phyloP scores from a whole-genome alignment of 2,797 vertebrate species.

The Cynopterus sphinx region DNA sequence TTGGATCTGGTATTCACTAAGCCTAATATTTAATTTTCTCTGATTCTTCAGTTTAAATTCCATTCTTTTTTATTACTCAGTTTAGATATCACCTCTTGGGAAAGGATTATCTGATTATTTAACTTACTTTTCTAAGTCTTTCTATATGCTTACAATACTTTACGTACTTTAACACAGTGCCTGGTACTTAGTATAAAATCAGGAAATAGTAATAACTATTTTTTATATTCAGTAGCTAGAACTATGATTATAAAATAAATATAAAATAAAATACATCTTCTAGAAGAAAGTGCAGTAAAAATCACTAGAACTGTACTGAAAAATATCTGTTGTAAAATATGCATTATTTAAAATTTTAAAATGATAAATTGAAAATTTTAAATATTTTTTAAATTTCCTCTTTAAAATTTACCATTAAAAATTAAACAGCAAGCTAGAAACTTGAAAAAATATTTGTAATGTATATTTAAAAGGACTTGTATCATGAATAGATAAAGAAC shows the following conservation, averaged over 20 bases:
- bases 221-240: background rate
- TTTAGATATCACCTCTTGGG: background rate
- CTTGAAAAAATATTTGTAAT: background rate
- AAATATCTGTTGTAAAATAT: background rate
- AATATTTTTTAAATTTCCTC: background rate
- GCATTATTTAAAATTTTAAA: background rate
- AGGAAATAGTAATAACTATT: background rate
- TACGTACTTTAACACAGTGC: background rate
- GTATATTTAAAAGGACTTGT: background rate
- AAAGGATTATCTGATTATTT: background rate
- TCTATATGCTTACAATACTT: background rate
- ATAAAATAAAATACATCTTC: background rate
- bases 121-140: background rate
- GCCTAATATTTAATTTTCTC: background rate
- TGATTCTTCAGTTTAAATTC: background rate
- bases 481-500: background rate
- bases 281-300: background rate
- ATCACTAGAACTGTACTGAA: background rate
- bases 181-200: background rate
- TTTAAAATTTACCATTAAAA: background rate
- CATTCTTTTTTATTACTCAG: background rate
- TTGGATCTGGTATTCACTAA: background rate
- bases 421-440: background rate
- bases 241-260: background rate
- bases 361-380: no score